Conservation (phyloP, 2,888 invertebrate species). For the Epistrophe grossulariae region DNA sequence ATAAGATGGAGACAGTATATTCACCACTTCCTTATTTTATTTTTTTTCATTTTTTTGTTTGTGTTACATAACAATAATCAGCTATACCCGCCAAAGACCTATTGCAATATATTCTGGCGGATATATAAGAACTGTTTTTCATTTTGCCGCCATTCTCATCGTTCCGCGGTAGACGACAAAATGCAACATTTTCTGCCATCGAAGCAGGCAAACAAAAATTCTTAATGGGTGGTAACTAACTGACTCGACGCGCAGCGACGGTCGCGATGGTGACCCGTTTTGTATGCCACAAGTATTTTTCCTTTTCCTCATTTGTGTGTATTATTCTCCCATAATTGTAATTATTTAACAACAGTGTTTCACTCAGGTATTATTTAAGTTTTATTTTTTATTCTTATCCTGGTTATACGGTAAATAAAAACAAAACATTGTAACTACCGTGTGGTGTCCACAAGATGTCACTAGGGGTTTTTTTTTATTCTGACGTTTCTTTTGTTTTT, state of each 20-base stretch:
- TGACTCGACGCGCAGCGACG: background rate
- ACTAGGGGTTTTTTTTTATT: conserved; percentile 30
- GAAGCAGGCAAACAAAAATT: conserved; percentile 67
- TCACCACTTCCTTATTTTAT: conserved; percentile 67
- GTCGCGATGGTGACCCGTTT: conserved; percentile 16
- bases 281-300: conserved; percentile 13
- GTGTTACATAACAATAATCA: conserved; percentile 28
- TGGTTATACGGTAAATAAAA: conserved; percentile 51
- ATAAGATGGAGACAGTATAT: conserved; percentile 43
- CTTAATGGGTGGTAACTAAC: conserved; percentile 56
- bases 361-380: conserved; percentile 39
- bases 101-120: conserved; percentile 35
- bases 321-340: conserved; percentile 53
- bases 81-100: conserved; percentile 36
- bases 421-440: background rate
- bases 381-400: conserved; percentile 45
- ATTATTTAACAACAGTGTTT: conserved; percentile 58
- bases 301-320: conserved; percentile 16
- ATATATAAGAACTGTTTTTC: conserved; percentile 18
- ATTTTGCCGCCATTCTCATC: background rate
- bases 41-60: conserved; percentile 60
- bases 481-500: conserved; percentile 50
- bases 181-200: conserved; percentile 32
- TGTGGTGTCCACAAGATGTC: conserved; percentile 28
- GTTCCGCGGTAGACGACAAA: background rate